Base-by-base conservation (phyloP, 2,113 vertebrate genomes). In the Cettia cetti region DNA sequence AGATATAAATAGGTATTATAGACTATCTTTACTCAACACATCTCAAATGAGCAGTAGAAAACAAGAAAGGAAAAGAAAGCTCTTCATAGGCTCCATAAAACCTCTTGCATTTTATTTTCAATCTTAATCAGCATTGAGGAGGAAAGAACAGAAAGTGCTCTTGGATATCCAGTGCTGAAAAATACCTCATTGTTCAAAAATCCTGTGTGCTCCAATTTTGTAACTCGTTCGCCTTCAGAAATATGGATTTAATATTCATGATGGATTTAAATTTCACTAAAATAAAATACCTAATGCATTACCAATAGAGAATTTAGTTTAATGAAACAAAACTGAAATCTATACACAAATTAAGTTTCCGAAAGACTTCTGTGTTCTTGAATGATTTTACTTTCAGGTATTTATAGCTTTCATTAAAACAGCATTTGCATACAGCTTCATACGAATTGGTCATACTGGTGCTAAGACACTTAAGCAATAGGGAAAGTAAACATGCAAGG, bases 231-330 rank as follows among this genome's bases (percentile, higher is more conserved):
- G 8, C 82, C 82, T 92, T 89, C 63, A 96, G 80, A 96, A 92
- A 79, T 93, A 92, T 91, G 95, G 91, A 64, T 79, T 97, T 94
- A 95, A 96, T 96, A 95, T 95, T 93, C n/a, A 56, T 12, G 56
- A 81, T 82, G 80, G 87, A 86, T 89, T 93, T 89, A 82, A 85
- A 86, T 86, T 84, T 91, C 89, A 92, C 4, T 5, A 82, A 92
- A 96, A 83, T 63, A 84, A 72, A 89, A 95, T 91, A 86, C 86
- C 59, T 90, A 79, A 90, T 1, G 30, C 50, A 64, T 89, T 92
- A 92, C 78, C 65, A 86, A 76, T 35, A 91, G 56, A 82, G 69
- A 95, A 60, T 94, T 84, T 76, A n/a, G 35, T 60, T 92, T 78
- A 53, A 79, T 13, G 40, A 86, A 83, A 72, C 59, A 86, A 94